phyloP scores from a whole-genome alignment of 2,797 vertebrate genomes.

The Ptychobarbus kaznakovi region DNA sequence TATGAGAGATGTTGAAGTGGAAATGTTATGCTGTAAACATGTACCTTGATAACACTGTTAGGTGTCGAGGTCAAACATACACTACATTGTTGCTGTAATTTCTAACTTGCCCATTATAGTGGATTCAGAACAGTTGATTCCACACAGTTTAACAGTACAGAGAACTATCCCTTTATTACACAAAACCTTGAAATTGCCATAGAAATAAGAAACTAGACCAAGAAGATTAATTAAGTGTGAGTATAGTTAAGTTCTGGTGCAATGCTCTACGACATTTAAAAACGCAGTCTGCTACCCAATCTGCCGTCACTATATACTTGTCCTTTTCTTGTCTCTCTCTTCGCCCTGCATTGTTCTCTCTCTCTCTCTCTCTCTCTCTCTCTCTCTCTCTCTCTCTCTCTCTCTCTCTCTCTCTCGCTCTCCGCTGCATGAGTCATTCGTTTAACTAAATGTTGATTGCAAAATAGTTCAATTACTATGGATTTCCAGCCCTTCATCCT shows the following conservation, averaged over 20 bases:
- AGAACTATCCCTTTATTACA: neutral
- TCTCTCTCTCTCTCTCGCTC: slow-evolving; percentile 1
- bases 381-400: neutral
- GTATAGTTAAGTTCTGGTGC: neutral
- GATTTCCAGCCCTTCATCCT: slow-evolving; percentile 52
- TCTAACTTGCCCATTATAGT: neutral
- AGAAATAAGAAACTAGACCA: neutral
- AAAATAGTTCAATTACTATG: slow-evolving; percentile 50
- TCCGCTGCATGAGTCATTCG: slow-evolving; percentile 14
- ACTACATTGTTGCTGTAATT: neutral
- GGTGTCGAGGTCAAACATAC: neutral
- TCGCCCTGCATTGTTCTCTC: slow-evolving; percentile 17
- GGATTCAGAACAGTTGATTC: neutral
- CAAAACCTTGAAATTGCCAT: neutral
- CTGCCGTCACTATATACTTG: neutral
- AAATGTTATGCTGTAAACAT: neutral
- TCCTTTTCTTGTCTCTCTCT: neutral
- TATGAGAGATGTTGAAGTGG: neutral
- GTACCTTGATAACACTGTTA: neutral
- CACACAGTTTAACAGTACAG: neutral
- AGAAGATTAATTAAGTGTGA: neutral
- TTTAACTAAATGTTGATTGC: slow-evolving; percentile 46
- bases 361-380: neutral
- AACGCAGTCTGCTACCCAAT: neutral
- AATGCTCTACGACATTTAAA: slow-evolving; percentile 1